phyloP scores from a whole-genome alignment of 2,797 vertebrate genomes.

The Dromococcyx pavoninus region DNA sequence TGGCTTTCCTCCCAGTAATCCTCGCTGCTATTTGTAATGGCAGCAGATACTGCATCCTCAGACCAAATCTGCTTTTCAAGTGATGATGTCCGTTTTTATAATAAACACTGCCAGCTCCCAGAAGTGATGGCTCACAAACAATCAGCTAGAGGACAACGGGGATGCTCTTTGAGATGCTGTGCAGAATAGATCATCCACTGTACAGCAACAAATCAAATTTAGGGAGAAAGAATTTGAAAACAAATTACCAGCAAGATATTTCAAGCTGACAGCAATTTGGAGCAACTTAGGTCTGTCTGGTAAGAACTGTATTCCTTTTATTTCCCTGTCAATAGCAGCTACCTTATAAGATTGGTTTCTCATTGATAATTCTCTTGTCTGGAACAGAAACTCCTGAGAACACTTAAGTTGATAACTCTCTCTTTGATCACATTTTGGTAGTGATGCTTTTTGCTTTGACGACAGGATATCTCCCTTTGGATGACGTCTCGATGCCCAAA shows the following conservation, averaged over 20 bases:
- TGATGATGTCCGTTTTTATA: constrained; percentile 34
- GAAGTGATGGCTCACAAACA: constrained; percentile 56
- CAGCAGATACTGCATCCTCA: neutral
- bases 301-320: constrained; percentile 58
- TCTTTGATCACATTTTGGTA: constrained; percentile 63
- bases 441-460: constrained; percentile 65
- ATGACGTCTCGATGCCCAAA: constrained; percentile 40
- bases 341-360: constrained; percentile 41
- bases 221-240: constrained; percentile 61
- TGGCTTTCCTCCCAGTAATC: neutral
- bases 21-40: neutral
- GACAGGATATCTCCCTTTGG: constrained; percentile 29
- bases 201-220: constrained; percentile 57
- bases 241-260: constrained; percentile 63
- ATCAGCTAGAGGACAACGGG: constrained; percentile 22
- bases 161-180: constrained; percentile 31
- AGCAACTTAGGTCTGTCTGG: constrained; percentile 34
- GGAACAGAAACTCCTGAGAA: constrained; percentile 60
- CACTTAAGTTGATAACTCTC: constrained; percentile 61
- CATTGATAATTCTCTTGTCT: constrained; percentile 58
- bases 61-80: constrained; percentile 27
- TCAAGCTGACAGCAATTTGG: constrained; percentile 58
- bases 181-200: constrained; percentile 60
- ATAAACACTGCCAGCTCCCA: constrained; percentile 52
- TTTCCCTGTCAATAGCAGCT: constrained; percentile 56